Evolutionary conservation across 2,888 invertebrate genomes (phyloP).

Genomic region (Caenorhabditis sulstoni): DNA sequence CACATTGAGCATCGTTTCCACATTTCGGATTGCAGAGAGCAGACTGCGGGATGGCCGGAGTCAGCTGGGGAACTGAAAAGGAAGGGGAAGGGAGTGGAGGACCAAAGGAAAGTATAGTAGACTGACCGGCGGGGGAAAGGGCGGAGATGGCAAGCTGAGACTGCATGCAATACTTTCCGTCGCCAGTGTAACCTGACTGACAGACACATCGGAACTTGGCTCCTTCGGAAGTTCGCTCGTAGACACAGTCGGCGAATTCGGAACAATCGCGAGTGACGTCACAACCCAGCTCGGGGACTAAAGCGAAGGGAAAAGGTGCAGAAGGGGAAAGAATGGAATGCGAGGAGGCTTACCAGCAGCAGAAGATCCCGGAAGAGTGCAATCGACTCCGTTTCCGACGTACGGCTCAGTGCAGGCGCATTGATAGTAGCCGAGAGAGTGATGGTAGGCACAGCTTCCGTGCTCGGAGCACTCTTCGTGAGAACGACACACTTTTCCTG

Average conservation of each 20-base stretch:
- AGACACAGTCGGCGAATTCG: slow-evolving; percentile 80
- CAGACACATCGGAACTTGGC: slow-evolving; percentile 79
- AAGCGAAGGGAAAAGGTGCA: slow-evolving; percentile 7
- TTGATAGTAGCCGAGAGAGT: slow-evolving; percentile 73
- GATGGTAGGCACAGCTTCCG: slow-evolving; percentile 76
- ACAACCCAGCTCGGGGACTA: slow-evolving; percentile 61
- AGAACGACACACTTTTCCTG: slow-evolving; percentile 75
- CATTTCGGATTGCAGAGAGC: slow-evolving; percentile 76
- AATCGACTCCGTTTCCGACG: slow-evolving; percentile 87
- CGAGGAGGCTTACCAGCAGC: slow-evolving; percentile 22
- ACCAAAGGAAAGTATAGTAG: not conserved
- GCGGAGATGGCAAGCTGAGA: slow-evolving; percentile 64
- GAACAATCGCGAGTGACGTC: slow-evolving; percentile 79
- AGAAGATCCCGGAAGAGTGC: slow-evolving; percentile 81
- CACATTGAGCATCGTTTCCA: slow-evolving; percentile 81
- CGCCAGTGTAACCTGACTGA: slow-evolving; percentile 81
- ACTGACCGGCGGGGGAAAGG: slow-evolving; percentile 58
- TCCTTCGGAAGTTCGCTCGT: slow-evolving; percentile 69
- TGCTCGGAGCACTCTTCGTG: slow-evolving; percentile 78
- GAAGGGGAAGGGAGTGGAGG: slow-evolving; percentile 5
- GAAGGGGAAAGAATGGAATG: not conserved
- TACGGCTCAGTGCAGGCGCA: slow-evolving; percentile 87
- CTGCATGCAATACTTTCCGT: slow-evolving; percentile 80
- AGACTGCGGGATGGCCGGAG: slow-evolving; percentile 18
- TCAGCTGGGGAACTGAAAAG: slow-evolving; percentile 44